These are phyloP conservation scores for Brachionus rotundiformis DNA, from an alignment of 1,140 invertebrate species.

Conservation along the genomic window DNA sequence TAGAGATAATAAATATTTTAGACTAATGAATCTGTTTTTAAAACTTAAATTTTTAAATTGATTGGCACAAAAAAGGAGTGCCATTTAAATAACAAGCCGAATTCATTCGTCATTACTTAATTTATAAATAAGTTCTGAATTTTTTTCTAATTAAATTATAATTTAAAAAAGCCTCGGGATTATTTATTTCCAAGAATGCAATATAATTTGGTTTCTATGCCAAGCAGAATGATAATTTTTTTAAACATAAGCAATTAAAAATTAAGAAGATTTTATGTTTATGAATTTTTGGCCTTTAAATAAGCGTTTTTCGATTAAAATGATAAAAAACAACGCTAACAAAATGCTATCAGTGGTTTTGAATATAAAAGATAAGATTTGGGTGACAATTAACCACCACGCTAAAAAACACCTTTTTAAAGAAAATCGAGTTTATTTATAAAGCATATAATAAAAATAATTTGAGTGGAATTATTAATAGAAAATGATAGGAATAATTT, in stretches of 20 bases:
- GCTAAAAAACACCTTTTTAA: not conserved
- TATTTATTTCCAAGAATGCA: not conserved
- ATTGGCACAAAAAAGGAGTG: not conserved
- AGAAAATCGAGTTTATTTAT: not conserved
- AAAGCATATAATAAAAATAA: too few relatives aligned
- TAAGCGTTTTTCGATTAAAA: not conserved
- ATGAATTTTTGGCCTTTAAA: not conserved
- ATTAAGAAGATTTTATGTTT: not conserved
- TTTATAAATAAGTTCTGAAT: not conserved
- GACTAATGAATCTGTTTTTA: not conserved
- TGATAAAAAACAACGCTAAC: conserved; percentile 1
- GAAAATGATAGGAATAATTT: too few relatives aligned
- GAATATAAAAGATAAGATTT: not conserved
- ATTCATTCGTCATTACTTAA: not conserved
- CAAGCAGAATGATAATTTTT: not conserved
- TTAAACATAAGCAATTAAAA: not conserved
- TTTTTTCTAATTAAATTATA: not conserved
- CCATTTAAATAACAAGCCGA: not conserved
- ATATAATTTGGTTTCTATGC: not conserved
- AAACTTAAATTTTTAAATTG: not conserved
- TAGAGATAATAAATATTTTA: too few relatives aligned
- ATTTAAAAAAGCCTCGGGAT: not conserved
- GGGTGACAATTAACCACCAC: not conserved
- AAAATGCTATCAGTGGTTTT: not conserved
- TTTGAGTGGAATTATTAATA: too few relatives aligned